Conservation (phyloP, 2,113 vertebrate genomes). For the Phrynosoma blainvillii region DNA sequence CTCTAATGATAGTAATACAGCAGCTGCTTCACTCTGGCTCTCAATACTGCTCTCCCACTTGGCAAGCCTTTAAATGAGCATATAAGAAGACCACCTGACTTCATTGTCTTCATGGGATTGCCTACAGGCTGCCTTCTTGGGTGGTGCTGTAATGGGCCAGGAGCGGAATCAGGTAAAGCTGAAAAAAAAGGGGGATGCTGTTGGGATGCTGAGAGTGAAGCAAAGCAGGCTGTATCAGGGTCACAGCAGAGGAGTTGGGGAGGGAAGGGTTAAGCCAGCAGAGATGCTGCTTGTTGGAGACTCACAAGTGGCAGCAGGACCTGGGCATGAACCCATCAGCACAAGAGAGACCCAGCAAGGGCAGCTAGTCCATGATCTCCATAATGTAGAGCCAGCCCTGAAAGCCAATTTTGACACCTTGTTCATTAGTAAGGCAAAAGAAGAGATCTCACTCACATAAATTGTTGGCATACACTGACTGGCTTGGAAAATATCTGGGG, state of each 20-base stretch:
- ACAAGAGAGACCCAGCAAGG: background rate
- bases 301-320: too few relatives aligned
- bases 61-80: background rate
- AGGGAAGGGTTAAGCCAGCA: too few relatives aligned
- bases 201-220: background rate
- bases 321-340: too few relatives aligned
- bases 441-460: background rate
- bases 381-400: background rate
- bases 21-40: background rate
- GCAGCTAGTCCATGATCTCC: background rate
- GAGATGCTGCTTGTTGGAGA: too few relatives aligned
- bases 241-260: too few relatives aligned
- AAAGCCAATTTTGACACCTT: background rate
- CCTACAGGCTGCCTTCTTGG: background rate
- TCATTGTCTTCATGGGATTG: background rate
- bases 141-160: background rate
- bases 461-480: background rate
- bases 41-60: background rate
- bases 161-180: background rate
- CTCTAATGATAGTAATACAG: background rate
- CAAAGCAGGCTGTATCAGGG: too few relatives aligned
- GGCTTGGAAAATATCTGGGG: background rate
- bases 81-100: background rate
- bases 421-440: background rate
- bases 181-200: background rate